A percentile compares a stretch with the other conserved stretches of the same genome.
Evolutionary conservation across 2,888 invertebrate genomes (phyloP).

Genomic region (Macaria liturata): DNA sequence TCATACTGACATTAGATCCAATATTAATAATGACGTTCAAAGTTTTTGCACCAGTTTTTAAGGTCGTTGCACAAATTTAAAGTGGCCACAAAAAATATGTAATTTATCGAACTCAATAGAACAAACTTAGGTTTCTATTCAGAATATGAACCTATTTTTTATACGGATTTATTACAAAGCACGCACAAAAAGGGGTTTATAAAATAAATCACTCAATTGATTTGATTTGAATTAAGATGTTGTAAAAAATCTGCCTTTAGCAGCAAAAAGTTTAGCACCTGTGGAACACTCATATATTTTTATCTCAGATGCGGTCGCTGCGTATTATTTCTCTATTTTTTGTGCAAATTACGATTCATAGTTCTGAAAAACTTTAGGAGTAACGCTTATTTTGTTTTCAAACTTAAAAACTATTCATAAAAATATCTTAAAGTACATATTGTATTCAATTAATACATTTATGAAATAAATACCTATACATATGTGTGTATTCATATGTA

Average conservation of each 20-base stretch:
- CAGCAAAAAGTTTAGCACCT: conserved; percentile 13
- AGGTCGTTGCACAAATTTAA: conserved; percentile 23
- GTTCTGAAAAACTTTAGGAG: too few relatives aligned
- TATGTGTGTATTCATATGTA: too few relatives aligned
- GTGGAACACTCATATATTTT: not conserved
- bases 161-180: conserved; percentile 14
- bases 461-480: too few relatives aligned
- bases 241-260: conserved; percentile 12
- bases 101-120: conserved; percentile 22
- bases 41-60: conserved; percentile 30
- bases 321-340: too few relatives aligned
- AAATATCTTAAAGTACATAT: too few relatives aligned
- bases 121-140: conserved; percentile 20
- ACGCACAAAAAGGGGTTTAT: conserved; percentile 21
- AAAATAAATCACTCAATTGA: conserved; percentile 32
- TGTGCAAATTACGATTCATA: too few relatives aligned
- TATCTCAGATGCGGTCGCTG: not conserved
- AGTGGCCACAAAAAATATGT: conserved; percentile 16
- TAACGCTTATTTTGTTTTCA: too few relatives aligned
- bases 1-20: too few relatives aligned
- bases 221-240: conserved; percentile 9
- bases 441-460: too few relatives aligned
- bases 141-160: conserved; percentile 22
- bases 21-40: conserved; percentile 10
- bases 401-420: too few relatives aligned